Conservation (phyloP, 2,888 invertebrate species). For the Dysmachus trigonus region DNA sequence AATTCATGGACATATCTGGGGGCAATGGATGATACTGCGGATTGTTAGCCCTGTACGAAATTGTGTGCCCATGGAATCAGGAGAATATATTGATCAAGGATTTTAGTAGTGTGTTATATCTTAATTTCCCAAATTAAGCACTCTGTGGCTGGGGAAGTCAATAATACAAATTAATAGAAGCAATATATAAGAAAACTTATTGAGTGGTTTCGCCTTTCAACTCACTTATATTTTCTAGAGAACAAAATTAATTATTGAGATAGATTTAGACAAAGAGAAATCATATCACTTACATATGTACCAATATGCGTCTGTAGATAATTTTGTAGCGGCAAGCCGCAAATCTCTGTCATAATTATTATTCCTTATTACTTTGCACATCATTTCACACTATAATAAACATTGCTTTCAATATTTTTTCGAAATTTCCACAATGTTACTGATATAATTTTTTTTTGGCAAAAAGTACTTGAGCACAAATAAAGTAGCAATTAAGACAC, state of each 20-base stretch:
- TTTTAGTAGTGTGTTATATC: neutral
- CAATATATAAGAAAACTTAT: neutral
- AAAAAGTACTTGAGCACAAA: too few relatives aligned
- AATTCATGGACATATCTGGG: neutral
- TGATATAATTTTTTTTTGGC: too few relatives aligned
- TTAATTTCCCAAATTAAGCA: neutral
- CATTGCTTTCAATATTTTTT: neutral
- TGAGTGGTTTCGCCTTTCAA: neutral
- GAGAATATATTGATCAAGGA: neutral
- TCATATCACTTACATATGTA: neutral
- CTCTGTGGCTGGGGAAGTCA: neutral
- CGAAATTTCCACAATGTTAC: too few relatives aligned
- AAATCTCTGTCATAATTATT: neutral
- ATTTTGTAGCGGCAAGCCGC: neutral
- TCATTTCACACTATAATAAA: neutral
- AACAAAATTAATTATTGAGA: neutral
- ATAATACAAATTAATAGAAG: neutral
- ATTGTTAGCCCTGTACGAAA: neutral
- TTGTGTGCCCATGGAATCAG: neutral
- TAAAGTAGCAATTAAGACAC: too few relatives aligned
- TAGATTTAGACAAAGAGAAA: neutral
- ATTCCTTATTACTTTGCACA: neutral
- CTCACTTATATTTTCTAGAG: neutral
- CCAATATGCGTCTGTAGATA: neutral
- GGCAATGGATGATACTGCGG: neutral